phyloP scores from a whole-genome alignment of 2,888 invertebrate species.

The Aleiodes alternator region DNA sequence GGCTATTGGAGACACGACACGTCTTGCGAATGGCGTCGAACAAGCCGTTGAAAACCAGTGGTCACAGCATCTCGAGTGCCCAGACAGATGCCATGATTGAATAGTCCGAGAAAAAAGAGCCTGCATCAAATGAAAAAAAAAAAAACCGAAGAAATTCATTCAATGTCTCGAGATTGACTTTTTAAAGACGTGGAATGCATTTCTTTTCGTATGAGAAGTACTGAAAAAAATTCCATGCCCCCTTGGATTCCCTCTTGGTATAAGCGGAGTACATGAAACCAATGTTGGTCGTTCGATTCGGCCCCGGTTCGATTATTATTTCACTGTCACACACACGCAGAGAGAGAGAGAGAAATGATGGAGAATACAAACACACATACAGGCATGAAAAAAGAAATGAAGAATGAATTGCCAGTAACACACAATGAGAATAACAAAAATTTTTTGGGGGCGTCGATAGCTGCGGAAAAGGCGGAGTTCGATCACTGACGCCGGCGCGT shows the following conservation, averaged over 20 bases:
- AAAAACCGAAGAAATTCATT: neutral
- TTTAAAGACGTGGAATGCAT: slow-evolving; percentile 55
- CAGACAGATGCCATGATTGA: neutral
- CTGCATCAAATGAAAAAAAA: slow-evolving; percentile 26
- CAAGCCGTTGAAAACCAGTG: slow-evolving; percentile 45
- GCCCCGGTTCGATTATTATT: slow-evolving; percentile 62
- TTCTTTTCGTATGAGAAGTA: slow-evolving; percentile 58
- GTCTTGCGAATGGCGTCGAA: slow-evolving; percentile 72
- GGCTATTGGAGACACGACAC: slow-evolving; percentile 69
- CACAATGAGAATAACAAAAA: slow-evolving; percentile 20
- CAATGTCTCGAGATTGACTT: slow-evolving; percentile 39
- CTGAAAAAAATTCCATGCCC: slow-evolving; percentile 73
- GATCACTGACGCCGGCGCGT: slow-evolving; percentile 46
- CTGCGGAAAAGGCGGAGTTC: slow-evolving; percentile 38
- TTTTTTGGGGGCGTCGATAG: slow-evolving; percentile 15
- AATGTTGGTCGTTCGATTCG: slow-evolving; percentile 63
- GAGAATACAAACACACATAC: slow-evolving; percentile 45
- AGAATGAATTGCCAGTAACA: slow-evolving; percentile 20
- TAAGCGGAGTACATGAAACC: slow-evolving; percentile 72
- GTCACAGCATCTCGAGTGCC: slow-evolving; percentile 12
- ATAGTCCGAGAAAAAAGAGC: slow-evolving; percentile 40
- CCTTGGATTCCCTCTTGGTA: slow-evolving; percentile 75
- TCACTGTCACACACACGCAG: slow-evolving; percentile 46
- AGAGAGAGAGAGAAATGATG: slow-evolving; percentile 7
- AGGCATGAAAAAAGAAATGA: slow-evolving; percentile 10